Base-by-base conservation (phyloP, 1,140 invertebrate species). In the Trichonephila inaurata region DNA sequence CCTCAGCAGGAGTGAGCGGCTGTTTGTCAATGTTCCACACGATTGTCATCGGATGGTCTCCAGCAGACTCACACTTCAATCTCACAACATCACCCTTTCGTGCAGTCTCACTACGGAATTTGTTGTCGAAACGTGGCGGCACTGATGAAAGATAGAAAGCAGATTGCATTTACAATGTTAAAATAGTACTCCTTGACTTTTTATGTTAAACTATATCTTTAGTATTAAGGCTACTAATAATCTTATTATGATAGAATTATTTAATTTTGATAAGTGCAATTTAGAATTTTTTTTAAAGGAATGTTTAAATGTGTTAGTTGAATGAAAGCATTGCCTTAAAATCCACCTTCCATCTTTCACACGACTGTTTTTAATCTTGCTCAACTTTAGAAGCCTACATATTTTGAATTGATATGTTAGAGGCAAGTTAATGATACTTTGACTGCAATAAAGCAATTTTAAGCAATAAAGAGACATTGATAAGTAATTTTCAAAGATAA, bases 21-120 rank as follows among this genome's bases (percentile, higher is more conserved):
- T 94, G 93, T 69, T 95, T 95, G 72, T 95, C 95, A 77, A 95
- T 94, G 61, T 90, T 95, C 96, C 96, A 96, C 18, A 94, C 94
- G 61, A 96, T 95, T 60, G 95, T 95, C 62, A 96, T 95, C 18
- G 96, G 96, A 77, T 95, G 94, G 88, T 95, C 95, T 5, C 96
- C 96, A 12, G 95, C 94, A 1, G 96, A 96, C 82, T 95, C 95
- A 90, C 96, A 96, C 62, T 95, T 95, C 94, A 96, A 94, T 21
- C 95, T 95, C n/a, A 96, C 95, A 72, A 95, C 95, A 19, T 95
- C 95, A 16, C 95, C 95, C 58, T 95, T 95, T 58, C 94, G 92
- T 6, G 96, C 95, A 24, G 89, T 95, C 66, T 94, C 89, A 61
- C 94, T 95, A 40, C 94, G 72, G 83, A 94, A 94, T 90, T 95